phyloP scores from a whole-genome alignment of 2,113 vertebrate genomes.

The Anthoscopus minutus region DNA sequence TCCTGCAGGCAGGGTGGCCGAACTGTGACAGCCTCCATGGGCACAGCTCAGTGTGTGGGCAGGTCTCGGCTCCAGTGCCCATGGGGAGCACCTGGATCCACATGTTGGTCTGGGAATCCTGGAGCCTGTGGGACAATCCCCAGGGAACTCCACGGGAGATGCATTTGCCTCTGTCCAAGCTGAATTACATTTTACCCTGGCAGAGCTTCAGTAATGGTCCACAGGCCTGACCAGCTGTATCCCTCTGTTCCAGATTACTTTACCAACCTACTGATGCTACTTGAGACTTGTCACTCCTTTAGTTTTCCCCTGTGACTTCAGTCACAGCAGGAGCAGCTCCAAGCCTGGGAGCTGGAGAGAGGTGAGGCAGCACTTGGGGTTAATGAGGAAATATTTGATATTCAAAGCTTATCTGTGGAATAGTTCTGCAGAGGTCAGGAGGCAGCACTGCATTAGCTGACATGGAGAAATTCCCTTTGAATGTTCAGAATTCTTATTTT shows the following conservation, averaged over 20 bases:
- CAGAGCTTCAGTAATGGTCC: not conserved
- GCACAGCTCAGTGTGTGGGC: fast-evolving
- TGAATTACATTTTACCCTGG: not conserved
- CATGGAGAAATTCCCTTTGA: not conserved
- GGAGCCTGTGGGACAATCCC: not conserved
- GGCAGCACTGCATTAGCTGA: not conserved
- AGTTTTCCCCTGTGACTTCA: not conserved
- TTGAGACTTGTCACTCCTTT: not conserved
- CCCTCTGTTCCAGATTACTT: not conserved
- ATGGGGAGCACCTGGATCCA: not conserved
- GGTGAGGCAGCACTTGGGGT: not conserved
- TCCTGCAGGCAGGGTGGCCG: fast-evolving
- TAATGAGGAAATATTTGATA: not conserved
- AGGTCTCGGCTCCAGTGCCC: not conserved
- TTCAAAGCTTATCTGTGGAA: not conserved
- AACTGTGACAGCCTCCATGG: not conserved
- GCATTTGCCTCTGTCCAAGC: not conserved
- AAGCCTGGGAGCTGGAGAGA: not conserved
- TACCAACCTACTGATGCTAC: not conserved
- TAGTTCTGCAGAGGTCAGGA: not conserved
- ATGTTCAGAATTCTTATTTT: not conserved
- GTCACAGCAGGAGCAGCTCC: not conserved
- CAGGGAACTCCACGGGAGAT: not conserved
- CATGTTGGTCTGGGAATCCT: not conserved
- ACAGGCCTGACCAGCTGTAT: not conserved